A percentile compares a stretch with the other conserved stretches of the same genome.
Evolutionary conservation across 2,113 vertebrate genomes (phyloP).

Genomic region (Ciconia boyciana): DNA sequence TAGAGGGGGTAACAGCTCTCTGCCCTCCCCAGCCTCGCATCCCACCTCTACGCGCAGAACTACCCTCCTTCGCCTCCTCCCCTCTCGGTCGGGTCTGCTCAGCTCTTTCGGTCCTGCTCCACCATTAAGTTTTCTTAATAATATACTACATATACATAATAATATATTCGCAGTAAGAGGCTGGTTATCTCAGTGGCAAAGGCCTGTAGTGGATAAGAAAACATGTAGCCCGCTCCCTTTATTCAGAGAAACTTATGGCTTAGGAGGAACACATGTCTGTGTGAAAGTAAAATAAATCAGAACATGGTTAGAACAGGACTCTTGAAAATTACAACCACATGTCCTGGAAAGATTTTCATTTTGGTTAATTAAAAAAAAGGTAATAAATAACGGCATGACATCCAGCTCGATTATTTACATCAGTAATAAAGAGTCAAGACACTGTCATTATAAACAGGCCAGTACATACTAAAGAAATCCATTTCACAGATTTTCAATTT

Average conservation of each 20-base stretch:
- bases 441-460: not conserved
- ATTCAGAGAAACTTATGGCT: not conserved
- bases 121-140: not conserved
- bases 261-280: not conserved
- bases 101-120: not conserved
- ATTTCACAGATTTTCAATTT: not conserved
- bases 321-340: not conserved
- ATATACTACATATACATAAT: not conserved
- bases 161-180: not conserved
- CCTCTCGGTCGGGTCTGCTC: not conserved
- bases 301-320: not conserved
- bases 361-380: not conserved
- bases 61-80: rapidly evolving
- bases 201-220: not conserved
- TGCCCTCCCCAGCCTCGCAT: not conserved
- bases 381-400: not conserved
- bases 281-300: not conserved
- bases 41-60: rapidly evolving
- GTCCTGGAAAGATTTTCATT: not conserved
- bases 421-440: not conserved
- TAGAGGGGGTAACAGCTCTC: not conserved
- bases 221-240: not conserved
- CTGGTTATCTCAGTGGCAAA: not conserved
- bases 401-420: not conserved
- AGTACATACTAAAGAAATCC: not conserved